These are phyloP conservation scores for Thrips palmi DNA, from an alignment of 1,140 invertebrate species.

Conservation along the genomic window DNA sequence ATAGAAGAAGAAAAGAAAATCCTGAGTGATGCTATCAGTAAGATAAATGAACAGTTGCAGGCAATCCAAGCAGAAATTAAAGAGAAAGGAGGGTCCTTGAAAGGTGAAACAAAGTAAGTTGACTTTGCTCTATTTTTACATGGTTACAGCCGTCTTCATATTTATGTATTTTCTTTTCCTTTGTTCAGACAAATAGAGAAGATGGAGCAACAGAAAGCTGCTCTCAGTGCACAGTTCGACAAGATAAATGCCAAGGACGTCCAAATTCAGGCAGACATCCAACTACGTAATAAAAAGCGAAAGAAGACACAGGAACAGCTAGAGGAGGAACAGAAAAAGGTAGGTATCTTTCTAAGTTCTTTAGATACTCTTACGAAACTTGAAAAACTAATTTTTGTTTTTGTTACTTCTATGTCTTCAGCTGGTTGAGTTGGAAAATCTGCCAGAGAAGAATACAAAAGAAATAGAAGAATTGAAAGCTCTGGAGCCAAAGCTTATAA, in stretches of 20 bases:
- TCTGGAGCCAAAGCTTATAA: constrained; percentile 32
- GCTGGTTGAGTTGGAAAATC: constrained; percentile 28
- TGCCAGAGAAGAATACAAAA: constrained; percentile 49
- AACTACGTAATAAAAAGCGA: constrained; percentile 41
- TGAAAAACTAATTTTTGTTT: not conserved
- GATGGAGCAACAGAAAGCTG: constrained; percentile 22
- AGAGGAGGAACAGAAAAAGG: constrained; percentile 23
- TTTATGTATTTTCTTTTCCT: no score
- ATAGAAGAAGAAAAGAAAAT: constrained; percentile 28
- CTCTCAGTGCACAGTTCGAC: constrained; percentile 30
- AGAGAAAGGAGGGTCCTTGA: constrained; percentile 32
- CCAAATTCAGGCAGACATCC: constrained; percentile 37
- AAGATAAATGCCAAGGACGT: constrained; percentile 38
- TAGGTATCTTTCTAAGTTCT: constrained; percentile 13
- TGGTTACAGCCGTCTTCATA: not conserved
- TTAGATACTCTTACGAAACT: not conserved
- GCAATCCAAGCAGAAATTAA: constrained; percentile 21
- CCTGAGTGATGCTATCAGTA: constrained; percentile 26
- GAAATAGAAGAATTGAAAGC: constrained; percentile 50
- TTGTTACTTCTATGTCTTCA: constrained; percentile 12
- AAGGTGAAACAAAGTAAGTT: constrained; percentile 33
- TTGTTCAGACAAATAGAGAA: constrained; percentile 25
- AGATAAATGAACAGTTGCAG: constrained; percentile 26
- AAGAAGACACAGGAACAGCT: constrained; percentile 38
- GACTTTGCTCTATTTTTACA: constrained; percentile 7